Conservation (phyloP, 2,888 invertebrate species). For the Thyatira batis region DNA sequence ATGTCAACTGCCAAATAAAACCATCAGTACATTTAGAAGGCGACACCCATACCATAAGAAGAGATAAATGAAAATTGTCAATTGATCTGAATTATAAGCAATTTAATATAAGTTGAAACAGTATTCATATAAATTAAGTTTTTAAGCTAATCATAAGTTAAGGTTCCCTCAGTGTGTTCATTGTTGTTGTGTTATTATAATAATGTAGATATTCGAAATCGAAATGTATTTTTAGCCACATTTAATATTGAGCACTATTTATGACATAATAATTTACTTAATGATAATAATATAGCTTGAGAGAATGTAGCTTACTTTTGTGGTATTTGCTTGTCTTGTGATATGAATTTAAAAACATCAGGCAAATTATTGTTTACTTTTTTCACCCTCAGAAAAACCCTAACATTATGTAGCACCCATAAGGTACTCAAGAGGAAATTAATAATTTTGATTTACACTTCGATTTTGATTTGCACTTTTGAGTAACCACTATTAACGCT, state of each 20-base stretch:
- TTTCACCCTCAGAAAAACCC: too few relatives aligned
- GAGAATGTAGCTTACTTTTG: background rate
- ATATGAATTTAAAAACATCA: background rate
- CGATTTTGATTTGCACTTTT: too few relatives aligned
- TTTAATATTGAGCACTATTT: background rate
- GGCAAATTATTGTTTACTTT: background rate
- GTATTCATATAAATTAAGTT: background rate
- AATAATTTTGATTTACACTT: too few relatives aligned
- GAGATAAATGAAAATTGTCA: constrained; percentile 48
- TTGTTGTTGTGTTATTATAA: background rate
- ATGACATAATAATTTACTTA: background rate
- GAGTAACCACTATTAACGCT: too few relatives aligned
- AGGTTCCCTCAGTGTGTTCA: background rate
- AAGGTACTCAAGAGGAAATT: too few relatives aligned
- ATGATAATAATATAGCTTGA: background rate
- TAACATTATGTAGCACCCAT: too few relatives aligned
- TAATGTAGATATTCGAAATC: background rate
- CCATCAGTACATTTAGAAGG: constrained; percentile 61
- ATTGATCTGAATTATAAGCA: background rate
- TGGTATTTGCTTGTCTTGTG: background rate
- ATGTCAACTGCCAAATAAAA: constrained; percentile 62
- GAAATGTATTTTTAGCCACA: background rate
- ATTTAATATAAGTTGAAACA: background rate
- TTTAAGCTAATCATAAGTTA: background rate
- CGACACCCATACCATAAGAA: constrained; percentile 77